Evolutionary conservation across 1,140 invertebrate species (phyloP), one percentile per base, ranked within the genome.

Genomic region (Macrobrachium nipponense): DNA sequence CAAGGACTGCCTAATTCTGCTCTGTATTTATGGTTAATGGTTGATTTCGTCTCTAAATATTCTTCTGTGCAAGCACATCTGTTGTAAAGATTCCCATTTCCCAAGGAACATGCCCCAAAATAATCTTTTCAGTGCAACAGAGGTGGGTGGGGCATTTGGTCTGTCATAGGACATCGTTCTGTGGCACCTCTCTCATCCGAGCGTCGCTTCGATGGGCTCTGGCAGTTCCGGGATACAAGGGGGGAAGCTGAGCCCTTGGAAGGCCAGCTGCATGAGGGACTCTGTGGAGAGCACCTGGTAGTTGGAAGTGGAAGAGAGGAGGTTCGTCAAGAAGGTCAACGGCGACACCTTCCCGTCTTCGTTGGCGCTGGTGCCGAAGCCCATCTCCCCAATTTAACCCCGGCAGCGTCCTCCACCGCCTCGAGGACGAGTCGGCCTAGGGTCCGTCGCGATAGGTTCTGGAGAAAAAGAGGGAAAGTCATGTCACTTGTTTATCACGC

Each of bases 381-480:
- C 12, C 43, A 44, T 43, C 5, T 44, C 66, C 43, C 27, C 36
- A 20, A 20, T 14, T 20, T 51, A 6, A 66, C 66, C 66, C 36
- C 68, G 0, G 79, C 61, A 51, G 62, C 62, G 44, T 81, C 79
- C 44, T 81, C 62, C 43, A 81, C 62, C 0, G 79, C 79, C n/a
- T 81, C 79, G 18, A 81, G 64, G 15, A 81, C 51, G 5, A 81
- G 79, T 44, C 79, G n/a, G 2, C 79, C 64, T 14, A 81, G 79
- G 62, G 79, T 81, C 3, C 79, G 79, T 18, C 79, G 64, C 2
- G 79, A 81, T 0, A 81, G 79, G 43, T 81, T 81, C 79, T 81
- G 79, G 15, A 17, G 23, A 44, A 44, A n/a, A 12, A 17, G 59
- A 20, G 60, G 51, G 23, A 36, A 60, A 17, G n/a, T n/a, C n/a